phyloP scores from a whole-genome alignment of 1,140 invertebrate genomes.

The Teleogryllus occipitalis region DNA sequence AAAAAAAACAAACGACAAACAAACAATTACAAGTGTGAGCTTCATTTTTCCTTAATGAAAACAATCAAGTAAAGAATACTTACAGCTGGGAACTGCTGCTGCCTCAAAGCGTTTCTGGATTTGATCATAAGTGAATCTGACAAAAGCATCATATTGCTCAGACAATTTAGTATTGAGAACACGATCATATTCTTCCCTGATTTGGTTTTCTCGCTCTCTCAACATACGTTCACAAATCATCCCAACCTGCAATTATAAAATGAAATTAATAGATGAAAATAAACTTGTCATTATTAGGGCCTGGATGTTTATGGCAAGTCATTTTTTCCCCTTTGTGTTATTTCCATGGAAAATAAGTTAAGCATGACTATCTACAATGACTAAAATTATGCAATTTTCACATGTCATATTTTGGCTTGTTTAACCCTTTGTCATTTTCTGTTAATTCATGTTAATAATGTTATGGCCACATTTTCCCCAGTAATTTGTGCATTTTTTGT shows the following conservation, averaged over 20 bases:
- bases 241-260: conserved; percentile 56
- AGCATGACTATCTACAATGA: no score
- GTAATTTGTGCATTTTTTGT: no score
- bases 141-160: conserved; percentile 96
- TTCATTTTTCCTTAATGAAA: neutral
- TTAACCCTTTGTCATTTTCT: no score
- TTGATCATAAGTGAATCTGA: conserved; percentile 95
- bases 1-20: neutral
- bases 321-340: no score
- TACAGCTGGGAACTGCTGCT: conserved; percentile 54
- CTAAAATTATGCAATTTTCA: no score
- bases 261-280: conserved; percentile 19
- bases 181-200: conserved; percentile 87
- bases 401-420: no score
- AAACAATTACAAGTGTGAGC: neutral
- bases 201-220: conserved; percentile 81
- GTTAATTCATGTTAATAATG: no score
- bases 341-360: no score
- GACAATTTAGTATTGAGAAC: conserved; percentile 84
- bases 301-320: conserved; percentile 7
- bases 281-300: conserved; percentile 15
- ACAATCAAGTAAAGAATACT: conserved; percentile 35
- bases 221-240: conserved; percentile 93
- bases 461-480: no score
- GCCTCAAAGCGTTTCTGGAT: conserved; percentile 78